Evolutionary conservation across 2,797 vertebrate species (phyloP).

Genomic region (Falco cherrug): DNA sequence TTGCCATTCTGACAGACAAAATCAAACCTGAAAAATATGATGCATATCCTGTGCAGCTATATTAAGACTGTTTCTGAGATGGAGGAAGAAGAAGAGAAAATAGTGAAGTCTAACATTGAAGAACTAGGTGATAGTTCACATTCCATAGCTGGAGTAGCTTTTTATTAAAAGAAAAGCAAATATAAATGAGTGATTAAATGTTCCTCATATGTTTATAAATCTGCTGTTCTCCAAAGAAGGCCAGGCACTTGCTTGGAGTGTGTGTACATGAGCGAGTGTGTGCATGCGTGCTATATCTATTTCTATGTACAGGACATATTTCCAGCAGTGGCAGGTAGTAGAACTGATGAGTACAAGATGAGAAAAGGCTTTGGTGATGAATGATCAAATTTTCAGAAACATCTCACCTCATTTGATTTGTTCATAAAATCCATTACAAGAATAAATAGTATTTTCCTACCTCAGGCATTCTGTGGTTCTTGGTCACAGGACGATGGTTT

Average conservation of each 20-base stretch:
- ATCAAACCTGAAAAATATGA: neutral
- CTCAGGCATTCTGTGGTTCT: slow-evolving; percentile 37
- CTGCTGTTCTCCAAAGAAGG: neutral
- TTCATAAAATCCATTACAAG: slow-evolving; percentile 62
- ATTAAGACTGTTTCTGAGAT: neutral
- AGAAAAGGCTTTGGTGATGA: slow-evolving; percentile 63
- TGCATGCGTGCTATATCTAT: neutral
- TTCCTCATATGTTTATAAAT: slow-evolving; percentile 30
- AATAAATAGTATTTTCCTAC: slow-evolving; percentile 70
- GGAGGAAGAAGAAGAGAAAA: neutral
- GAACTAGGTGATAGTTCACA: slow-evolving; percentile 32
- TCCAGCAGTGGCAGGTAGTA: slow-evolving; percentile 2
- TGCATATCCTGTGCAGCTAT: neutral
- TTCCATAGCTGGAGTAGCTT: neutral
- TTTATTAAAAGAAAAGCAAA: slow-evolving; percentile 29
- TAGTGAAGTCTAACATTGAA: neutral
- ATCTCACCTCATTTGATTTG: slow-evolving; percentile 72
- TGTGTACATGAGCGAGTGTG: neutral
- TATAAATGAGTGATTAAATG: slow-evolving; percentile 27
- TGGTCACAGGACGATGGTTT: slow-evolving; percentile 58
- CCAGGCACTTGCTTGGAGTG: neutral
- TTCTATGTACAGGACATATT: slow-evolving; percentile 5
- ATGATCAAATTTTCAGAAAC: slow-evolving; percentile 68
- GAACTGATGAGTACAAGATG: slow-evolving; percentile 61
- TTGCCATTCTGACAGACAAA: slow-evolving; percentile 3